Evolutionary conservation across 2,888 invertebrate genomes (phyloP).

Genomic region (Augochlorella aurata): DNA sequence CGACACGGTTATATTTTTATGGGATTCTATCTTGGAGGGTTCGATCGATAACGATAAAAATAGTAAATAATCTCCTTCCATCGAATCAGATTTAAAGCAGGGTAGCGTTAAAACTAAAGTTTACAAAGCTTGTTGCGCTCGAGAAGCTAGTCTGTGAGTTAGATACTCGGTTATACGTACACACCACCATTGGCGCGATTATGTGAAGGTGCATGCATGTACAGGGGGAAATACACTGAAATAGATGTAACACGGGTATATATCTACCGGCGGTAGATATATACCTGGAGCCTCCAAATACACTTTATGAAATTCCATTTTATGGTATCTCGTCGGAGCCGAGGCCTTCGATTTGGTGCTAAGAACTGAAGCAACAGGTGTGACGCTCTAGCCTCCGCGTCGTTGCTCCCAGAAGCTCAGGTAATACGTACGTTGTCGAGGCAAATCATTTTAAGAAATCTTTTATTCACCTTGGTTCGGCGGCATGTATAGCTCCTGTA

Average conservation of each 20-base stretch:
- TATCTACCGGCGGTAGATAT: constrained; percentile 37
- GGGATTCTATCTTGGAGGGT: neutral
- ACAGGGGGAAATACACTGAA: constrained; percentile 19
- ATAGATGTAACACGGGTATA: constrained; percentile 48
- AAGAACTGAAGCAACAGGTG: constrained; percentile 81
- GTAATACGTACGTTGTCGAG: constrained; percentile 75
- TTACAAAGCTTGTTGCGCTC: constrained; percentile 16
- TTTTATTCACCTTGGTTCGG: constrained; percentile 66
- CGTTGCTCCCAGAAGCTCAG: constrained; percentile 76
- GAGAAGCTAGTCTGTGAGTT: constrained; percentile 20
- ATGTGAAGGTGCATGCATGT: constrained; percentile 10
- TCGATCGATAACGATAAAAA: neutral
- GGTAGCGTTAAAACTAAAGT: constrained; percentile 13
- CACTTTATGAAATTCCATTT: constrained; percentile 73
- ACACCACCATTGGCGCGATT: neutral
- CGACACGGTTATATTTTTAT: neutral
- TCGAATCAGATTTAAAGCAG: neutral
- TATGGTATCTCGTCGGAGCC: constrained; percentile 67
- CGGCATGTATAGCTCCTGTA: constrained; percentile 35
- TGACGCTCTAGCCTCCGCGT: constrained; percentile 71
- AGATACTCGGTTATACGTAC: constrained; percentile 1
- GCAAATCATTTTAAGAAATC: constrained; percentile 73
- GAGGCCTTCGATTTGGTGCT: constrained; percentile 79
- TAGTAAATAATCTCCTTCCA: neutral
- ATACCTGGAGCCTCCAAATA: constrained; percentile 62